phyloP scores from a whole-genome alignment of 2,113 vertebrate genomes.

The Spilogale gracilis region DNA sequence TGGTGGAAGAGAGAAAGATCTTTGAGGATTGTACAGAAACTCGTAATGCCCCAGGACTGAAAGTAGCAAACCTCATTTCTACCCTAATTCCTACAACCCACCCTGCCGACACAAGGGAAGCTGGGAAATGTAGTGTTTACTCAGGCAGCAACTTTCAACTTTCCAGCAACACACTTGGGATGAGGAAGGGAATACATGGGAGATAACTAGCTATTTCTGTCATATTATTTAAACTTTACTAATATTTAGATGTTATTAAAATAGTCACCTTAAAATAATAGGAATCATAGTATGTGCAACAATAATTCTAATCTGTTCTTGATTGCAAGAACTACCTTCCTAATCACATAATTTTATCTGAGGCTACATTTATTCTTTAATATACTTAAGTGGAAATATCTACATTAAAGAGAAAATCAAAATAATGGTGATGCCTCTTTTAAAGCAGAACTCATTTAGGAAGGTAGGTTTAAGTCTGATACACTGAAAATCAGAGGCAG shows the following conservation, averaged over 20 bases:
- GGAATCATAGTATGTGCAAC: not conserved
- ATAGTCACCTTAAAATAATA: not conserved
- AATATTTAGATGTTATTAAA: conserved; percentile 39
- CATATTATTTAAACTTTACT: conserved; percentile 38
- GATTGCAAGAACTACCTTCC: conserved; percentile 1
- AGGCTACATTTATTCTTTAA: conserved; percentile 57
- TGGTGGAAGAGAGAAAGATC: not conserved
- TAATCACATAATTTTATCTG: conserved; percentile 41
- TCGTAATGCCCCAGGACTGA: not conserved
- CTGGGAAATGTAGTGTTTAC: not conserved
- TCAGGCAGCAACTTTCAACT: not conserved
- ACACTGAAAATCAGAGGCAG: not conserved
- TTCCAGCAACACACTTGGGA: not conserved
- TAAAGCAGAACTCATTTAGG: not conserved
- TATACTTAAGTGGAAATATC: conserved; percentile 38
- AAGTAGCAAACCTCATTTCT: not conserved
- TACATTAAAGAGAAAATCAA: not conserved
- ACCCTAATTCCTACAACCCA: not conserved
- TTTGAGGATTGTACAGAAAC: not conserved
- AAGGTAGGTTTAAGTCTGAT: not conserved
- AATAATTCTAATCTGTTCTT: conserved; percentile 26
- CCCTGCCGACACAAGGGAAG: not conserved
- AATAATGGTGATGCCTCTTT: not conserved
- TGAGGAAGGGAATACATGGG: not conserved
- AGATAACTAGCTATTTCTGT: not conserved